Conservation (phyloP, 2,797 vertebrate genomes). For the Dipus sagitta region DNA sequence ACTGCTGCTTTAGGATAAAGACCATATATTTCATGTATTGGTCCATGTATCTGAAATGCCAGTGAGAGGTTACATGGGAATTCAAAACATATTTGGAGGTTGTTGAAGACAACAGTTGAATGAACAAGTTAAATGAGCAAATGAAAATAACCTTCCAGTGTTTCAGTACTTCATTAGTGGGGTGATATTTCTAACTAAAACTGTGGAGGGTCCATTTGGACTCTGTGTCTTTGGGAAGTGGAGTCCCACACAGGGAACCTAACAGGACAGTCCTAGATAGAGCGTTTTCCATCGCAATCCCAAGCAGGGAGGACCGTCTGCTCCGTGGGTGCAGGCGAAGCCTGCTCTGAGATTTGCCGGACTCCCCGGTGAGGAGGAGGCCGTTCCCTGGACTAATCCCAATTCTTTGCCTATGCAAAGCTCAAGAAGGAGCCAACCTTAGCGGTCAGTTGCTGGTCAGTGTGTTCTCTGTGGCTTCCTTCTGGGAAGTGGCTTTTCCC, state of each 20-base stretch:
- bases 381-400: constrained; percentile 33
- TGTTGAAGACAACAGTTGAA: constrained; percentile 31
- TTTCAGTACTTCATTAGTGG: not conserved
- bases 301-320: constrained; percentile 80
- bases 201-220: not conserved
- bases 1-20: constrained; percentile 31
- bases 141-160: not conserved
- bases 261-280: not conserved
- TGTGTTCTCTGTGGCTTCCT: not conserved
- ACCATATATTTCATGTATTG: not conserved
- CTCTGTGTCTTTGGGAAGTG: not conserved
- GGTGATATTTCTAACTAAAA: not conserved
- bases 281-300: constrained; percentile 21
- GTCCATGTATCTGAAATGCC: not conserved
- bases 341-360: not conserved
- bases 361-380: constrained; percentile 36
- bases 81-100: not conserved
- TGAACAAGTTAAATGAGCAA: constrained; percentile 16
- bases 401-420: not conserved
- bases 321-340: not conserved
- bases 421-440: not conserved
- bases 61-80: not conserved
- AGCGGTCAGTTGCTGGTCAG: not conserved
- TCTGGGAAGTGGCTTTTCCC: not conserved
- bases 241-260: not conserved